These are phyloP conservation scores for Aphidius colemani DNA, from an alignment of 2,888 invertebrate species.

Conservation along the genomic window DNA sequence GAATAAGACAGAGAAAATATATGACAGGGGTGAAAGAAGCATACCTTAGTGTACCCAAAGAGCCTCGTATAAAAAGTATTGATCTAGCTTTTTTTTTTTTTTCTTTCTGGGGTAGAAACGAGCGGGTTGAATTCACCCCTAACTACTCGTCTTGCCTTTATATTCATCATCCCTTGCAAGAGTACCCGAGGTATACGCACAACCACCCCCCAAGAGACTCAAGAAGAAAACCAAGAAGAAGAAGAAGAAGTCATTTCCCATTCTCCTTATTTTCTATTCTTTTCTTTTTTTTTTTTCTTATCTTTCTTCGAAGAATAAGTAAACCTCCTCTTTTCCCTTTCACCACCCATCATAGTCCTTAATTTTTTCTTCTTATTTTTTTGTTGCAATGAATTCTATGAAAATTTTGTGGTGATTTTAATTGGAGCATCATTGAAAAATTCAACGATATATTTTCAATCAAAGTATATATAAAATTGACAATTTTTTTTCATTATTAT, in stretches of 20 bases:
- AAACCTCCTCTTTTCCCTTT: slow-evolving; percentile 21
- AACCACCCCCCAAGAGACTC: slow-evolving; percentile 16
- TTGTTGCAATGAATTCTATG: slow-evolving; percentile 17
- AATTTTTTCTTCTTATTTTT: slow-evolving; percentile 9
- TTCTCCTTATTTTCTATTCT: slow-evolving; percentile 16
- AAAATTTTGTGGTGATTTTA: neutral
- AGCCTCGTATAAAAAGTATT: slow-evolving; percentile 59
- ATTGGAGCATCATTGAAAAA: neutral
- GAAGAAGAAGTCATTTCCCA: slow-evolving; percentile 12
- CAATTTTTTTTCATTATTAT: neutral
- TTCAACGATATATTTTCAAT: neutral
- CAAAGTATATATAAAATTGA: neutral
- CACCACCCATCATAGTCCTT: slow-evolving; percentile 23
- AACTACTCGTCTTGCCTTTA: slow-evolving; percentile 56
- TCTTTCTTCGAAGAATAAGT: slow-evolving; percentile 17
- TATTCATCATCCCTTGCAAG: slow-evolving; percentile 56
- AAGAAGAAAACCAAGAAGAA: neutral
- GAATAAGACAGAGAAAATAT: neutral
- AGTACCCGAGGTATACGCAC: slow-evolving; percentile 16
- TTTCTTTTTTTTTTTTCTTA: slow-evolving; percentile 24
- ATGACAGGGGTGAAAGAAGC: slow-evolving; percentile 16
- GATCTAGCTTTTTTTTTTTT: slow-evolving; percentile 46
- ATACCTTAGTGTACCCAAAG: slow-evolving; percentile 28
- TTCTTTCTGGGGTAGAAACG: slow-evolving; percentile 42
- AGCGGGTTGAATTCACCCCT: slow-evolving; percentile 58